A percentile compares a stretch with the other conserved stretches of the same genome.
Evolutionary conservation across 1,140 invertebrate species (phyloP).

Genomic region (Cydia fagiglandana): DNA sequence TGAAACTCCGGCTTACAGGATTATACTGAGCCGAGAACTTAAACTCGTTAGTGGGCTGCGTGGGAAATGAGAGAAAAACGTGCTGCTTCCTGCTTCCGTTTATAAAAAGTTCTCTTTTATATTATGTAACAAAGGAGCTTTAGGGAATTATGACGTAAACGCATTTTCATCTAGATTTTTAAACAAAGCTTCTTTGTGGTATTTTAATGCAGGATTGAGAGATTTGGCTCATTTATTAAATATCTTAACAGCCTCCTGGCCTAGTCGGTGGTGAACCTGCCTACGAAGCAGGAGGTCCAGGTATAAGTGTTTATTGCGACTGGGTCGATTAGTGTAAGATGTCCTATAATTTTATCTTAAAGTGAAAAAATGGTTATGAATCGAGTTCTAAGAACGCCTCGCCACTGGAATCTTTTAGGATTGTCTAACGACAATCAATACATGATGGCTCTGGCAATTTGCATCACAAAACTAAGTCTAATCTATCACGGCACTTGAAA

Average conservation of each 20-base stretch:
- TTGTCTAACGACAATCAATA: neutral
- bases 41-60: constrained; percentile 24
- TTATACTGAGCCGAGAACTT: constrained; percentile 26
- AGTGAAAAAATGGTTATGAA: too few relatives aligned
- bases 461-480: neutral
- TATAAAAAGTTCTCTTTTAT: constrained; percentile 6
- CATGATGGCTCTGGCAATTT: neutral
- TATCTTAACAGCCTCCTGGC: too few relatives aligned
- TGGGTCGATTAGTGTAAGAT: too few relatives aligned
- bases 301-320: too few relatives aligned
- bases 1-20: constrained; percentile 2
- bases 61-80: constrained; percentile 26
- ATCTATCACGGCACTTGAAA: neutral
- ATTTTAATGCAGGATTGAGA: neutral
- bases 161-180: neutral
- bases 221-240: too few relatives aligned
- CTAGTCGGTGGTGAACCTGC: too few relatives aligned
- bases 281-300: too few relatives aligned
- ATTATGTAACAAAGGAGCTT: neutral
- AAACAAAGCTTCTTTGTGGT: neutral
- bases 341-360: too few relatives aligned
- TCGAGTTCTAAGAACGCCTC: neutral
- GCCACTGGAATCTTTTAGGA: neutral
- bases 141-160: neutral
- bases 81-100: neutral